Conservation (phyloP, 2,888 invertebrate species). For the Caenorhabditis wallacei region DNA sequence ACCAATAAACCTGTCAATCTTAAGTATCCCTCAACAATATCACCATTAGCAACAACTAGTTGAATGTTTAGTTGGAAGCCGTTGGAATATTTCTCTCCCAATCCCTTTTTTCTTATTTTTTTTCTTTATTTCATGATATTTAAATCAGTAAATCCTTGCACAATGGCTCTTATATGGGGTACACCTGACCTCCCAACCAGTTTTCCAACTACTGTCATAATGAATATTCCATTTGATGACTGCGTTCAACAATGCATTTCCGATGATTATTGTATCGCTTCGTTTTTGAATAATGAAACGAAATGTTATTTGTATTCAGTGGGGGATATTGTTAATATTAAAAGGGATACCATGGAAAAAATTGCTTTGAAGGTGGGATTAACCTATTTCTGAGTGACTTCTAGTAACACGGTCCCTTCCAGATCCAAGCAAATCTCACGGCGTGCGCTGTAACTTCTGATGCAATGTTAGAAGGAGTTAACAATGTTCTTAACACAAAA, state of each 20-base stretch:
- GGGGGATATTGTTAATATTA: not conserved
- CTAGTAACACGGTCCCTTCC: not conserved
- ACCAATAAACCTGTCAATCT: too few relatives aligned
- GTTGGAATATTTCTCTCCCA: too few relatives aligned
- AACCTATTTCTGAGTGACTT: too few relatives aligned
- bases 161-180: not conserved
- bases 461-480: not conserved
- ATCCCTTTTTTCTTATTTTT: too few relatives aligned
- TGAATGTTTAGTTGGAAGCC: not conserved
- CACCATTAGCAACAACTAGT: not conserved
- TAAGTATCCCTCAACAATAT: too few relatives aligned
- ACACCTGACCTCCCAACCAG: not conserved
- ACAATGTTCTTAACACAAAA: not conserved
- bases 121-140: not conserved
- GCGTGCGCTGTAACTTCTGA: not conserved
- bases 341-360: not conserved
- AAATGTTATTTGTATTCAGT: not conserved
- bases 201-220: not conserved
- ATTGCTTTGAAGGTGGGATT: constrained; percentile 14
- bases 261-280: not conserved
- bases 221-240: not conserved
- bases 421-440: not conserved
- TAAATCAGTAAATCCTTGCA: not conserved
- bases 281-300: not conserved
- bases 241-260: not conserved